Conservation (phyloP, 2,888 invertebrate genomes). For the Morpho helenor region DNA sequence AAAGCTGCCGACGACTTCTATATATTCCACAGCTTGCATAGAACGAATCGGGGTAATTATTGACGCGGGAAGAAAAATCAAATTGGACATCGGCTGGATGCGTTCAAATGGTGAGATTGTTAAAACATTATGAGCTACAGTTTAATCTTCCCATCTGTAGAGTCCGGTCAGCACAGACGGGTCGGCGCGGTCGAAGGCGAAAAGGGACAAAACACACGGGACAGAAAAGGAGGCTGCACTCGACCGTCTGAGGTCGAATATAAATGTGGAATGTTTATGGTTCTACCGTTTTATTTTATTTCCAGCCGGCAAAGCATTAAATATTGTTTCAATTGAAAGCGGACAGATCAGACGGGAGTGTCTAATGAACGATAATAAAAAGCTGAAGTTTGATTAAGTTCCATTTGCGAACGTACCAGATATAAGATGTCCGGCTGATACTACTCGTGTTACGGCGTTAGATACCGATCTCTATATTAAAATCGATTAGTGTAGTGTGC, state of each 20-base stretch:
- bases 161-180: conserved; percentile 62
- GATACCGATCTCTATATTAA: conserved; percentile 35
- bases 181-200: conserved; percentile 64
- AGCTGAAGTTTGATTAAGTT: conserved; percentile 59
- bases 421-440: conserved; percentile 37
- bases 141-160: conserved; percentile 68
- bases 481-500: conserved; percentile 25
- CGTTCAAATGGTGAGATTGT: conserved; percentile 62
- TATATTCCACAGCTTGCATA: conserved; percentile 44
- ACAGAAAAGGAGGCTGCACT: conserved; percentile 41
- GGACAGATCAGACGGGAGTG: conserved; percentile 63
- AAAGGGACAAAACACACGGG: conserved; percentile 44
- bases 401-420: conserved; percentile 55
- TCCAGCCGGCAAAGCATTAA: conserved; percentile 70
- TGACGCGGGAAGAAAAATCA: conserved; percentile 66
- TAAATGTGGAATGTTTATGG: conserved; percentile 79
- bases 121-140: conserved; percentile 76
- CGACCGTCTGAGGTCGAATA: conserved; percentile 75
- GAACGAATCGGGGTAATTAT: conserved; percentile 75
- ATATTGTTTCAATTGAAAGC: conserved; percentile 79
- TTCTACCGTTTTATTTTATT: conserved; percentile 78
- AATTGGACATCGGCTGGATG: conserved; percentile 56
- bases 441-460: conserved; percentile 56
- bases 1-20: conserved; percentile 45
- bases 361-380: conserved; percentile 69